Percentiles rank a stretch among this genome's conserved stretches.
Conservation (phyloP, 2,888 invertebrate species). For the Ligdia adustata region DNA sequence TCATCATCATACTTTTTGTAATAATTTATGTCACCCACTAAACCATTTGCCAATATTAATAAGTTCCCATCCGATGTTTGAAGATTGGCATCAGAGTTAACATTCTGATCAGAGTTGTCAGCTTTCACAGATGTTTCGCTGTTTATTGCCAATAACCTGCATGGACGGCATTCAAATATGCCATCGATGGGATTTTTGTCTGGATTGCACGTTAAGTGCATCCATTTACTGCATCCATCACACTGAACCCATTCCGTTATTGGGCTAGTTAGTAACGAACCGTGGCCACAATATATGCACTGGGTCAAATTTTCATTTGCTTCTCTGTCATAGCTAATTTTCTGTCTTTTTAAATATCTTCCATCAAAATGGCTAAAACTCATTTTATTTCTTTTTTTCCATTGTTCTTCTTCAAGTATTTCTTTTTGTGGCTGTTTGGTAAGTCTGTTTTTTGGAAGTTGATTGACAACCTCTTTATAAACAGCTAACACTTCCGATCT, state of each 20-base stretch:
- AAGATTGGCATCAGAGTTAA: background rate
- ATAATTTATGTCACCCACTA: background rate
- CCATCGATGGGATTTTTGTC: background rate
- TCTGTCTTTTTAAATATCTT: background rate
- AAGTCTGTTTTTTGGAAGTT: background rate
- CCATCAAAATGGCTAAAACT: background rate
- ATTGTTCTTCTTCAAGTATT: background rate
- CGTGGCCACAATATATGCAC: background rate
- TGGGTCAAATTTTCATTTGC: background rate
- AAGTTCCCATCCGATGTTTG: background rate
- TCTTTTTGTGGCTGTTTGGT: background rate
- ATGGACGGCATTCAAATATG: background rate
- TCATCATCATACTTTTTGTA: background rate
- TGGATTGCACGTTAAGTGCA: background rate
- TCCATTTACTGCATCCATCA: background rate
- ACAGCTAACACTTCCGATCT: background rate
- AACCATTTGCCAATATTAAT: background rate
- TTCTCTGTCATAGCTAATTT: background rate
- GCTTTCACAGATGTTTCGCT: background rate
- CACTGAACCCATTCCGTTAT: background rate
- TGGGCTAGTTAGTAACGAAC: background rate
- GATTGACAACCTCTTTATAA: background rate
- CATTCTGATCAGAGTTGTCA: too few relatives aligned
- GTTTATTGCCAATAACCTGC: background rate
- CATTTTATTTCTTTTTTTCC: background rate